Conservation (phyloP, 2,888 invertebrate species). For the Julus scanicus region DNA sequence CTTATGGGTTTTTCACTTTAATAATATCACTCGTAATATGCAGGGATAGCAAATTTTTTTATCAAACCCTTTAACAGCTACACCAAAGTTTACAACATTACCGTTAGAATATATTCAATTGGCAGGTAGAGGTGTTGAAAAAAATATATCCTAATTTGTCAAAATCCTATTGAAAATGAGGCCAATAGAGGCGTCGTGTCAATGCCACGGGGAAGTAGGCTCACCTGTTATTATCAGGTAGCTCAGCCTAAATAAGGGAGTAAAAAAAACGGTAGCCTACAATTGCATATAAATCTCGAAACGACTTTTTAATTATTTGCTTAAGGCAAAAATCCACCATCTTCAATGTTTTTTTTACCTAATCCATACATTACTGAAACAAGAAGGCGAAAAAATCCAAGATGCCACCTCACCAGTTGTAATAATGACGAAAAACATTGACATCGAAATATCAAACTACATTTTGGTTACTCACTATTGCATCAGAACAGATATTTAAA, state of each 20-base stretch:
- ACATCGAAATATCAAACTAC: neutral
- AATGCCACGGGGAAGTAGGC: conserved; percentile 33
- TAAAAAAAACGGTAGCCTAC: neutral
- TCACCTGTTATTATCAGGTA: conserved; percentile 12
- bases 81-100: too few species aligned
- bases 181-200: conserved; percentile 24
- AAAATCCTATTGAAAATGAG: conserved; percentile 17
- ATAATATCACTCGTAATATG: too few species aligned
- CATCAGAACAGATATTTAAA: too few species aligned
- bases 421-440: neutral
- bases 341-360: neutral
- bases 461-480: neutral
- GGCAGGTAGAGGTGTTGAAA: neutral
- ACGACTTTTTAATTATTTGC: conserved; percentile 6
- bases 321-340: neutral
- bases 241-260: neutral
- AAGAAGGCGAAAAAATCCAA: neutral
- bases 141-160: conserved; percentile 9
- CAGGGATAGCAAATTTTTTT: too few species aligned
- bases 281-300: conserved; percentile 1
- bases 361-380: neutral
- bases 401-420: neutral
- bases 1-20: too few species aligned
- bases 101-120: neutral
- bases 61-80: too few species aligned